Percentiles rank a stretch among this genome's conserved stretches.
phyloP scores from a whole-genome alignment of 2,888 invertebrate species.

The Melangyna quadrimaculata region DNA sequence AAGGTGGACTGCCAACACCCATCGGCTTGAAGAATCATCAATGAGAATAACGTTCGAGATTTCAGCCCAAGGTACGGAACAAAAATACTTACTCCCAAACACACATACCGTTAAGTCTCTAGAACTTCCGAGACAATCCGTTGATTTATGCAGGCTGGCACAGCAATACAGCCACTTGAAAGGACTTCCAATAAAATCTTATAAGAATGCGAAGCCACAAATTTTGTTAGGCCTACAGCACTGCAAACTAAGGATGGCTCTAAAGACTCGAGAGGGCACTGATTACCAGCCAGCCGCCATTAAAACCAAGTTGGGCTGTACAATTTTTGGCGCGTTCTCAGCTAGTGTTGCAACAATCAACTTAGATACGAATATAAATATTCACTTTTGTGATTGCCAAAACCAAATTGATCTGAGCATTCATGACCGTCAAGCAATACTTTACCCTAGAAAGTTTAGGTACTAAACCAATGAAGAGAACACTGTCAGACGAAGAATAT shows the following conservation, averaged over 20 bases:
- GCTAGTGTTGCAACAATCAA: not conserved
- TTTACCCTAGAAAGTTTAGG: too few species aligned
- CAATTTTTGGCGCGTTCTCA: not conserved
- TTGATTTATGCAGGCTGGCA: not conserved
- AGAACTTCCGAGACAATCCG: constrained; percentile 10
- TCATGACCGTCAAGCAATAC: too few species aligned
- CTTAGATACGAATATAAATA: too few species aligned
- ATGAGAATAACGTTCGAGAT: not conserved
- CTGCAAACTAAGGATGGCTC: too few species aligned
- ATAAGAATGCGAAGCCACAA: constrained; percentile 19
- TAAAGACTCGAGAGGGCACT: too few species aligned
- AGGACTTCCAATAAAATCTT: not conserved
- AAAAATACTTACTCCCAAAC: constrained; percentile 1
- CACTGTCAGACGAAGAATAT: constrained; percentile 1
- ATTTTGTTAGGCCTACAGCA: too few species aligned
- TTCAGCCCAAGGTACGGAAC: not conserved
- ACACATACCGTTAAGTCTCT: too few species aligned
- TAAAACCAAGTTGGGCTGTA: constrained; percentile 18
- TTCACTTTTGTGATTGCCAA: too few species aligned
- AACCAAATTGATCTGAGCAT: too few species aligned
- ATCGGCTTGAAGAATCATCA: not conserved
- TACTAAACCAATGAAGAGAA: too few species aligned
- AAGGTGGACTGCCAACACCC: constrained; percentile 4
- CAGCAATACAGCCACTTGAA: not conserved
- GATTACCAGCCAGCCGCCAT: too few species aligned